Evolutionary conservation across 2,888 invertebrate genomes (phyloP), one percentile per base, ranked within the genome.

Genomic region (Xestia ashworthii): DNA sequence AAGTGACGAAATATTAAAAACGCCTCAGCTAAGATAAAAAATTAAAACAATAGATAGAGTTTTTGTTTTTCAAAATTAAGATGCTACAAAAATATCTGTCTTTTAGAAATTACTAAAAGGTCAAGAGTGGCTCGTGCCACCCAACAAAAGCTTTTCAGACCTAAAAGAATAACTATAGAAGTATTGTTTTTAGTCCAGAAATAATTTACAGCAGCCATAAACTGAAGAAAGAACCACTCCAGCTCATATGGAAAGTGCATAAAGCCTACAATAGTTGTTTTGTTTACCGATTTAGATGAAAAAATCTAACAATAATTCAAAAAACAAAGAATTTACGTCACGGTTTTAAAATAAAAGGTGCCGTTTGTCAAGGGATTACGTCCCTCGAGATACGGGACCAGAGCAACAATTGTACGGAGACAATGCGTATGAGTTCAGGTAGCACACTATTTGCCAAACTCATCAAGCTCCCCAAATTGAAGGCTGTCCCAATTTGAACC

Each of bases 291-390:
- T 87, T 88, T 83, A 83, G 53, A 73, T 80, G 50, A 87, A 89
- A 88, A 89, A 90, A 89, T 81, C 60, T 22, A 78, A 86, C 86
- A 92, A 93, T 92, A 89, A 88, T 89, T 88, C 65, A 89, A 90
- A 92, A 93, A 92, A 93, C 93, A 93, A 91, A 89, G 80, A 84
- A 86, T 94, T 95, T 94, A 94, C 94, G 95, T 95, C 94, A 95
- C 93, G 90, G 92, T 88, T 92, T 94, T 94, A 92, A 95, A 95
- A 94, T 94, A 93, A 94, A 93, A 94, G 93, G 92, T 91, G 91
- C 90, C 93, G 93, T 94, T 94, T 94, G 93, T 93, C 89, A 90
- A 91, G 92, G 93, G 96, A 96, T 96, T 95, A 95, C 84, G 87
- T 93, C 92, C 93, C 92, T 90, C 76, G 89, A 91, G 91, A 91